A percentile compares a stretch with the other conserved stretches of the same genome.
These are phyloP conservation scores for Corythaeola cristata DNA, from an alignment of 2,113 vertebrate species.

Conservation along the genomic window DNA sequence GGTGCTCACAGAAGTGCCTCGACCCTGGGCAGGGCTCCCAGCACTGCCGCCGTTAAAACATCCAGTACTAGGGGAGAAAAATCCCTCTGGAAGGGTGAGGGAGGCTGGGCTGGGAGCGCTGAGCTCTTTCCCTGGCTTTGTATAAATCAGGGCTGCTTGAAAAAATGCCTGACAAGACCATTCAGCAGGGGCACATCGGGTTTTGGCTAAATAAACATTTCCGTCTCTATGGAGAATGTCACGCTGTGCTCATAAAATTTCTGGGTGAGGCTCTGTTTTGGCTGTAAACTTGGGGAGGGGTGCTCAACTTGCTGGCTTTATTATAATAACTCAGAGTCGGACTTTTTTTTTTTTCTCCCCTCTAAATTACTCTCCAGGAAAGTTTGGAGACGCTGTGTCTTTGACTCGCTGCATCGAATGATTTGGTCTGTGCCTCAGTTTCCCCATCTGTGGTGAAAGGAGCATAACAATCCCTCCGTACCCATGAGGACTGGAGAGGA, in stretches of 20 bases:
- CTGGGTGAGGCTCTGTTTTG: not conserved
- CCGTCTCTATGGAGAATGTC: not conserved
- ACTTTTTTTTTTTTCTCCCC: no score
- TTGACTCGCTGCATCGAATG: accelerated
- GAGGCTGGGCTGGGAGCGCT: not conserved
- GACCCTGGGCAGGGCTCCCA: not conserved
- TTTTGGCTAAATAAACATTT: not conserved
- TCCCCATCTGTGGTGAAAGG: not conserved
- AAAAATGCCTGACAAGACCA: not conserved
- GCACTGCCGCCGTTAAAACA: not conserved
- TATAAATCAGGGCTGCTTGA: not conserved
- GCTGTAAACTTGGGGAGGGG: no score
- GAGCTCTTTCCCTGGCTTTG: not conserved
- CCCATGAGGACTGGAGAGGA: not conserved
- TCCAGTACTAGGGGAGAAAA: not conserved
- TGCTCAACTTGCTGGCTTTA: not conserved
- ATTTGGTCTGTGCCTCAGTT: not conserved
- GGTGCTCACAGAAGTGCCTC: not conserved
- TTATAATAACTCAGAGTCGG: not conserved
- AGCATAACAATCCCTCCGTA: not conserved
- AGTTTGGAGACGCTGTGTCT: not conserved
- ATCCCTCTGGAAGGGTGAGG: not conserved
- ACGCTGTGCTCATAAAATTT: not conserved
- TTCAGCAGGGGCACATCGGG: accelerated
- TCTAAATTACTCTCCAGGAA: not conserved